phyloP scores from a whole-genome alignment of 1,140 invertebrate genomes.

The Aporrectodea caliginosa region DNA sequence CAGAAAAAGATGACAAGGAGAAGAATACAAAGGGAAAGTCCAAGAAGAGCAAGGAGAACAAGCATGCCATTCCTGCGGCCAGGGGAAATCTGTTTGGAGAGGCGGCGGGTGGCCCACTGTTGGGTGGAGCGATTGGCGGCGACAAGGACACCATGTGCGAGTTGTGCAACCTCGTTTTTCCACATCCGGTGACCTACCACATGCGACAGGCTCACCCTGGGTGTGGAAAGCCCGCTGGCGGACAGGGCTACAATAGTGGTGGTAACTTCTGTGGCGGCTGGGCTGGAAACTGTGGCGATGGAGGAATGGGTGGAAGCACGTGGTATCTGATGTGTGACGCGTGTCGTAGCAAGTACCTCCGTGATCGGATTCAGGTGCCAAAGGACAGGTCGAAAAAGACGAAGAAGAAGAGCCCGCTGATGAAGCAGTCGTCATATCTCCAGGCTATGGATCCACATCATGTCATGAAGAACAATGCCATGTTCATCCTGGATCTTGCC shows the following conservation, averaged over 20 bases:
- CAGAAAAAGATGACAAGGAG: slow-evolving; percentile 55
- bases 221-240: slow-evolving; percentile 77
- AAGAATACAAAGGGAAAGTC: slow-evolving; percentile 49
- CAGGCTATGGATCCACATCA: slow-evolving; percentile 58
- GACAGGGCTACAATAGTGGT: slow-evolving; percentile 81
- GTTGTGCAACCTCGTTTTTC: slow-evolving; percentile 71
- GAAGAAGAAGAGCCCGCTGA: slow-evolving; percentile 47
- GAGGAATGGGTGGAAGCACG: slow-evolving; percentile 73
- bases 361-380: slow-evolving; percentile 58
- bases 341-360: slow-evolving; percentile 77
- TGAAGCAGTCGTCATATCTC: not conserved
- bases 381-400: slow-evolving; percentile 50
- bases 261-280: slow-evolving; percentile 80
- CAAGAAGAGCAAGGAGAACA: slow-evolving; percentile 57
- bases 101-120: slow-evolving; percentile 38
- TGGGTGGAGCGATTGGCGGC: slow-evolving; percentile 41
- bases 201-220: slow-evolving; percentile 85
- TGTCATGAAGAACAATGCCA: slow-evolving; percentile 85
- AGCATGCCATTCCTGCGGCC: slow-evolving; percentile 39
- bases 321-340: slow-evolving; percentile 90
- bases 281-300: slow-evolving; percentile 83
- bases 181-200: slow-evolving; percentile 82
- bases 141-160: slow-evolving; percentile 73
- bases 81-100: slow-evolving; percentile 55
- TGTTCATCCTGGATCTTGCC: slow-evolving; percentile 85